phyloP scores from a whole-genome alignment of 2,797 vertebrate species.

The Clarias fuscus region DNA sequence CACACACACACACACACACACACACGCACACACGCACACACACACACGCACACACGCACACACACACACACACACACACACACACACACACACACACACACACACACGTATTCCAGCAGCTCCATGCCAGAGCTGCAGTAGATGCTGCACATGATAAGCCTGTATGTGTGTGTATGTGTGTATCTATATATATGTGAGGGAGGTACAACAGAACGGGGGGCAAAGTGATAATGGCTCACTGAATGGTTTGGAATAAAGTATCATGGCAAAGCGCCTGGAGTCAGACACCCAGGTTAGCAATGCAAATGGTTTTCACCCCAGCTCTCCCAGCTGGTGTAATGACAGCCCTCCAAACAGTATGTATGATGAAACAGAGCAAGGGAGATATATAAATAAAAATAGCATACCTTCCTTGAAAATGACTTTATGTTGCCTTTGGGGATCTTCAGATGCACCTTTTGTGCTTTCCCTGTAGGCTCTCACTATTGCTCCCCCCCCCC shows the following conservation, averaged over 20 bases:
- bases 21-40: constrained; percentile 16
- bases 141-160: constrained; percentile 90
- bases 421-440: constrained; percentile 82
- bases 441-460: constrained; percentile 75
- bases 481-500: constrained; percentile 61
- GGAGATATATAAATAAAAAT: constrained; percentile 81
- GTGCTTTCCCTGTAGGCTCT: constrained; percentile 63
- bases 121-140: constrained; percentile 81
- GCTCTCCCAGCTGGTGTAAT: constrained; percentile 81
- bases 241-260: constrained; percentile 91
- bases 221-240: constrained; percentile 90
- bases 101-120: constrained; percentile 66
- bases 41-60: constrained; percentile 1
- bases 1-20: constrained; percentile 27
- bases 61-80: neutral
- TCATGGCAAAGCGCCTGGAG: constrained; percentile 91
- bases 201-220: constrained; percentile 64
- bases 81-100: constrained; percentile 21
- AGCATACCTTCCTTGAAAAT: constrained; percentile 79
- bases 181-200: constrained; percentile 66
- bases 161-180: constrained; percentile 66
- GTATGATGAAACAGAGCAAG: constrained; percentile 79
- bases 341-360: constrained; percentile 81
- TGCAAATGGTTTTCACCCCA: constrained; percentile 77
- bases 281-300: constrained; percentile 87